A percentile compares a stretch with the other conserved stretches of the same genome.
Evolutionary conservation across 2,113 vertebrate genomes (phyloP).

Genomic region (Oceanodroma tethys): DNA sequence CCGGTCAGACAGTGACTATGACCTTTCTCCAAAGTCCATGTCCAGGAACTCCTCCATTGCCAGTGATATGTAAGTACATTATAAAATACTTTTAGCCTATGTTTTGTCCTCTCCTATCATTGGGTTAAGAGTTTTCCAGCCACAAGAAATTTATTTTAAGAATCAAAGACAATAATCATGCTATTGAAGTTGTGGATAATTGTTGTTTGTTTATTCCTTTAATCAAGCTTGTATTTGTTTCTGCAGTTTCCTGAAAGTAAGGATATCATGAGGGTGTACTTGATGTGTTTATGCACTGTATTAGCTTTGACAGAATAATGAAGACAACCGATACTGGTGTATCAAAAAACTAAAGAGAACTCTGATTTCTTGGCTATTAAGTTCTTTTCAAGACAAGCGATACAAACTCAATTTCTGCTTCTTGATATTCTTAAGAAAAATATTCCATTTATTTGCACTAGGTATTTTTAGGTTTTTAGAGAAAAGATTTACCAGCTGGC

Average conservation of each 20-base stretch:
- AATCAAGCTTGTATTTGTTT: not conserved
- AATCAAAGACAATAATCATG: not conserved
- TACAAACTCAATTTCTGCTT: not conserved
- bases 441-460: not conserved
- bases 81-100: not conserved
- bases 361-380: not conserved
- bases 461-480: not conserved
- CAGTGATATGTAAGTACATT: constrained; percentile 89
- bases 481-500: not conserved
- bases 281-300: not conserved
- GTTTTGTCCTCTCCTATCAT: not conserved
- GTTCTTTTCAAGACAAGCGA: not conserved
- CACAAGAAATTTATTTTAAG: not conserved
- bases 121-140: not conserved
- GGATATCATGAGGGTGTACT: not conserved
- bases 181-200: not conserved
- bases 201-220: not conserved
- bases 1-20: constrained; percentile 92
- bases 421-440: not conserved
- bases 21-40: constrained; percentile 94
- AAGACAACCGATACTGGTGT: not conserved
- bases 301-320: not conserved
- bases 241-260: not conserved
- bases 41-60: constrained; percentile 96
- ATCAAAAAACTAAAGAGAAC: not conserved